Percentiles rank a stretch among this genome's conserved stretches.
These are phyloP conservation scores for Bothrops jararaca DNA, from an alignment of 2,113 vertebrate species.

Conservation along the genomic window DNA sequence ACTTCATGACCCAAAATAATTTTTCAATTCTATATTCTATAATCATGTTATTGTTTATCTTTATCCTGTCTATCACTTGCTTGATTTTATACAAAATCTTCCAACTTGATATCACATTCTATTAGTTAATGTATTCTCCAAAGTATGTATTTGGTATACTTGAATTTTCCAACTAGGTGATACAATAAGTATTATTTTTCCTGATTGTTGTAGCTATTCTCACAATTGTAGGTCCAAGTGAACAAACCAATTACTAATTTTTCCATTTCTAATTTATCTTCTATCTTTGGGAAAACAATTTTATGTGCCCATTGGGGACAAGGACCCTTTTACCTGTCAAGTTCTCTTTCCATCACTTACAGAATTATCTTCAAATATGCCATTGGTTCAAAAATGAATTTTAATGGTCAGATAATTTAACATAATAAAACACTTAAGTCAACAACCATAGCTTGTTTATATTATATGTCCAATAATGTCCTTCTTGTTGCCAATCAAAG, in stretches of 20 bases:
- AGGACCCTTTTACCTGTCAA: not conserved
- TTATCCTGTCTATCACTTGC: not conserved
- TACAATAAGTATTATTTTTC: not conserved
- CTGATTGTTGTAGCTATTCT: not conserved
- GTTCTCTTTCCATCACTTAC: not conserved
- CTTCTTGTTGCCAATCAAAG: not conserved
- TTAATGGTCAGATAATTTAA: not conserved
- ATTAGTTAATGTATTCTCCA: not conserved
- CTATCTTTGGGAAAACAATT: not conserved
- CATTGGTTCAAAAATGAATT: not conserved
- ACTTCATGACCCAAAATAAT: not conserved
- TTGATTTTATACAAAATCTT: not conserved
- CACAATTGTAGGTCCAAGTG: not conserved
- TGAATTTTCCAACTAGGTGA: not conserved
- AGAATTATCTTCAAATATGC: not conserved
- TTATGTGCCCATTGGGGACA: not conserved
- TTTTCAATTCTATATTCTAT: not conserved
- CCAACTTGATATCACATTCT: not conserved
- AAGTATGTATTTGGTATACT: not conserved
- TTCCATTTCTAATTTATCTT: not conserved
- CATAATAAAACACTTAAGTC: not conserved
- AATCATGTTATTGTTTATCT: not conserved
- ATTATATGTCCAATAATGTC: conserved; percentile 6
- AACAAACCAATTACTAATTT: not conserved
- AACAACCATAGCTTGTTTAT: not conserved